A percentile compares a stretch with the other conserved stretches of the same genome.
phyloP scores from a whole-genome alignment of 2,797 vertebrate genomes.

The Muscicapa striata region DNA sequence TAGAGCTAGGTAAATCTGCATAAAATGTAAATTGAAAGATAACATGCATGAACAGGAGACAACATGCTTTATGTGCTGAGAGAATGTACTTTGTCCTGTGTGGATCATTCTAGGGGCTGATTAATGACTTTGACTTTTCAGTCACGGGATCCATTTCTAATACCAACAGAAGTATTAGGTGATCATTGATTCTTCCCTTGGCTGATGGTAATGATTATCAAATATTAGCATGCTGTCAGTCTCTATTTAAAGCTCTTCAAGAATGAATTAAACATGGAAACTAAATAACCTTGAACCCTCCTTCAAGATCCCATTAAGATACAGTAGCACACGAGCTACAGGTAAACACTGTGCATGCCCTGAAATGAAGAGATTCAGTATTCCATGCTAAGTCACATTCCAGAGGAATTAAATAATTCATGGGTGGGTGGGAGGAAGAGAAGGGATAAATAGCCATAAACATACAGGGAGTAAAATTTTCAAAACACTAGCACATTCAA shows the following conservation, averaged over 20 bases:
- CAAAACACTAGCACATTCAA: slow-evolving; percentile 9
- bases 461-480: slow-evolving; percentile 29
- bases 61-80: slow-evolving; percentile 47
- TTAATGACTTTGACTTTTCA: slow-evolving; percentile 72
- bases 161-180: slow-evolving; percentile 28
- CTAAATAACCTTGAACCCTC: slow-evolving; percentile 43
- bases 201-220: slow-evolving; percentile 38
- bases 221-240: slow-evolving; percentile 41
- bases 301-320: slow-evolving; percentile 55
- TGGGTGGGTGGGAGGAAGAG: background rate
- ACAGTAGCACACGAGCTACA: background rate
- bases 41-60: slow-evolving; percentile 62
- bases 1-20: slow-evolving; percentile 23
- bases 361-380: slow-evolving; percentile 42
- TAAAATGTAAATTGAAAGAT: slow-evolving; percentile 45
- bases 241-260: slow-evolving; percentile 41
- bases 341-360: slow-evolving; percentile 25
- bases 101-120: slow-evolving; percentile 65
- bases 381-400: slow-evolving; percentile 56
- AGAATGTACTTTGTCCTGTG: slow-evolving; percentile 64
- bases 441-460: slow-evolving; percentile 36
- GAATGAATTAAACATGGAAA: slow-evolving; percentile 52
- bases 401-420: slow-evolving; percentile 65
- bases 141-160: slow-evolving; percentile 10
- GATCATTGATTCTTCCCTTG: slow-evolving; percentile 26